Conservation (phyloP, 2,797 vertebrate genomes). For the Coluber constrictor region DNA sequence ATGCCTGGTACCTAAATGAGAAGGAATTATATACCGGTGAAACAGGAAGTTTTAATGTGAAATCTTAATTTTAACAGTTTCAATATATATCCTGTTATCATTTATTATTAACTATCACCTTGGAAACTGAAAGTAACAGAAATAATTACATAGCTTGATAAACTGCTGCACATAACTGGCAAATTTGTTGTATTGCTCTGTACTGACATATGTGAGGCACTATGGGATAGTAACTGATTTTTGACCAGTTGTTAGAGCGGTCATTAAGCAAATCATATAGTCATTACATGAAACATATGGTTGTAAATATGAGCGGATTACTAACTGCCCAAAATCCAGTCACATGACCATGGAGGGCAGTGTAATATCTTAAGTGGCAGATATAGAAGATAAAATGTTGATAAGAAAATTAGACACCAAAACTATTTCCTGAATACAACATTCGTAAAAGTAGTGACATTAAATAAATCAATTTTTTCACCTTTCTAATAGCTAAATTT, state of each 20-base stretch:
- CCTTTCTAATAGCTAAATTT: slow-evolving; percentile 93
- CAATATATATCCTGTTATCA: background rate
- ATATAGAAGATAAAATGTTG: background rate
- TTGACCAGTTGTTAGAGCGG: background rate
- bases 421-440: background rate
- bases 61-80: slow-evolving; percentile 20
- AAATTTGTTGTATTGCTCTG: background rate
- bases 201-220: background rate
- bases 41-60: slow-evolving; percentile 4
- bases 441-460: background rate
- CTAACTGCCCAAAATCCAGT: background rate
- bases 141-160: background rate
- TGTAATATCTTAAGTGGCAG: background rate
- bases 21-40: background rate
- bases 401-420: background rate
- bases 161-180: background rate
- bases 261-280: background rate
- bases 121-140: background rate
- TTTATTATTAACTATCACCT: background rate
- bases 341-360: background rate
- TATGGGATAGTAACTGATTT: background rate
- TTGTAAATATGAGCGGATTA: background rate
- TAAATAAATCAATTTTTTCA: slow-evolving; percentile 53
- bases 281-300: background rate
- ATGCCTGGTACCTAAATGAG: slow-evolving; percentile 85